Evolutionary conservation across 2,113 vertebrate genomes (phyloP), one percentile per base, ranked within the genome.

Genomic region (Paedocypris sp.): DNA sequence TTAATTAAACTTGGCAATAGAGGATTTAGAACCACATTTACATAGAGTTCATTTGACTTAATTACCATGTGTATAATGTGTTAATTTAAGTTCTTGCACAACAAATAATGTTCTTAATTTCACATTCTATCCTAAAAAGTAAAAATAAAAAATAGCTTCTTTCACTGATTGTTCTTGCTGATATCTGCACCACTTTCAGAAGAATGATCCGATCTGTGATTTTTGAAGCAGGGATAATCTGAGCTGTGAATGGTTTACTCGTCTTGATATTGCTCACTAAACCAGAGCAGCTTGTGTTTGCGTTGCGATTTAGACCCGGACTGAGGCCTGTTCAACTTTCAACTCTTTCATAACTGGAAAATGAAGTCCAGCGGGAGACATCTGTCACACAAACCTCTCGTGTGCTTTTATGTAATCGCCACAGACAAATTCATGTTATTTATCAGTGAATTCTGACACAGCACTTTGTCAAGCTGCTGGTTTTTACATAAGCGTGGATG

Each of bases 281-380:
- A 1, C 35, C n/a, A 25, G 15, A 57, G 36, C 36, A 28, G 54
- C 22, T 60, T 46, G 48, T 31, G 18, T 45, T 47, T 56, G 25
- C 36, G 25, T 10, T 54, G 22, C 0, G 23, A 22, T 58, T 43
- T 22, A 29, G 28, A 15, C 16, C 54, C 20, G 54, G 11, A 48
- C n/a, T 41, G 56, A 60, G 31, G 11, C 36, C 38, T 15, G 6
- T n/a, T n/a, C n/a, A n/a, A n/a, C n/a, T n/a, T n/a, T n/a, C n/a
- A n/a, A n/a, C 31, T 60, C 41, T 48, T 54, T 48, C 50, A 42
- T 68, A 68, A 63, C 59, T 62, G 38, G 60, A 63, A 58, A 26
- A 60, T 50, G 39, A 47, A 33, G 61, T 69, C 33, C 48, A 64
- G 26, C 20, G 56, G 60, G 58, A 67, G 57, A 68, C 60, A 63